Percentiles rank a stretch among this genome's conserved stretches.
Evolutionary conservation across 1,140 invertebrate genomes (phyloP).

Genomic region (Daktulosphaira vitifoliae): DNA sequence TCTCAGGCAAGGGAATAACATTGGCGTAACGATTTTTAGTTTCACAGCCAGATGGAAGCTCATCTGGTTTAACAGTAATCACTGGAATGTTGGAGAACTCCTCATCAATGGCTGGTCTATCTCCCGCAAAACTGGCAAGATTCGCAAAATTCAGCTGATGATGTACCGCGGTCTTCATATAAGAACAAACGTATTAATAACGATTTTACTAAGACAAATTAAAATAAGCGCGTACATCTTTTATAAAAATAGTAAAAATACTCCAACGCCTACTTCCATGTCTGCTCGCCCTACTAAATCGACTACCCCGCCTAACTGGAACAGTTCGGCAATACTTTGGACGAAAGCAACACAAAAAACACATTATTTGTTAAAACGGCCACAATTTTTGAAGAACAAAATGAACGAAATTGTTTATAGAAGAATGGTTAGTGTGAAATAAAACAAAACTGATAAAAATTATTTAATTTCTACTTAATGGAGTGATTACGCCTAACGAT

Average conservation of each 20-base stretch:
- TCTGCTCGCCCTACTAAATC: slow-evolving; percentile 2
- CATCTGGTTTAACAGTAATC: slow-evolving; percentile 64
- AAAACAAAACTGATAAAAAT: no score
- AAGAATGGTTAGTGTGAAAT: no score
- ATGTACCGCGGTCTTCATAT: slow-evolving; percentile 54
- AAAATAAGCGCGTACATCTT: slow-evolving; percentile 1
- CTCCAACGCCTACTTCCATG: slow-evolving; percentile 18
- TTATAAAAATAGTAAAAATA: slow-evolving; percentile 15
- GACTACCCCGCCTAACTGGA: slow-evolving; percentile 7
- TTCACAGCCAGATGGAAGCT: slow-evolving; percentile 75
- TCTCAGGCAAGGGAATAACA: slow-evolving; percentile 83
- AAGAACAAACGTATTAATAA: background rate
- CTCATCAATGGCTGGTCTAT: slow-evolving; percentile 61
- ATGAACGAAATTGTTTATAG: no score
- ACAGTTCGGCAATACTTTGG: slow-evolving; percentile 9
- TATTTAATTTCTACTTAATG: no score
- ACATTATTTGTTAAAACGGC: background rate
- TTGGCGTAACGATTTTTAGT: slow-evolving; percentile 90
- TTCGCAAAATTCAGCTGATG: slow-evolving; percentile 65
- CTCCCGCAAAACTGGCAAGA: slow-evolving; percentile 61
- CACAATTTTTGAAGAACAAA: no score
- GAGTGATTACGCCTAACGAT: no score
- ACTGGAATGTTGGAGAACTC: slow-evolving; percentile 72
- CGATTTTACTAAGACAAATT: no score
- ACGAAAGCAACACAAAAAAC: slow-evolving; percentile 13